These are phyloP conservation scores for Nettapus auritus DNA, from an alignment of 2,113 vertebrate species.

Conservation along the genomic window DNA sequence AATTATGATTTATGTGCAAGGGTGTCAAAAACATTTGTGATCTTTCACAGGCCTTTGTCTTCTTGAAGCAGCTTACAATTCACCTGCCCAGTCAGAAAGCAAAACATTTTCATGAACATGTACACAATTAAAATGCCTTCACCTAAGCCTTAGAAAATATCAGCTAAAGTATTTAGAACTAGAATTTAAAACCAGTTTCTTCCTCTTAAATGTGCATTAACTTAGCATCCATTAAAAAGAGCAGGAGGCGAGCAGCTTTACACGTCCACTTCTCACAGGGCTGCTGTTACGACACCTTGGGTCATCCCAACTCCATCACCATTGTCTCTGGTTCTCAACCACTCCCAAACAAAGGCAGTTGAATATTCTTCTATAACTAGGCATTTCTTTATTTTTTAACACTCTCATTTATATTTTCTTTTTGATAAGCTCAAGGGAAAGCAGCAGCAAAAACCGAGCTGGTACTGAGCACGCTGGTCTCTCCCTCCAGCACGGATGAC, in stretches of 20 bases:
- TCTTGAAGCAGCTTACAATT: not conserved
- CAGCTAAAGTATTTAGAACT: not conserved
- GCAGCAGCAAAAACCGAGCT: not conserved
- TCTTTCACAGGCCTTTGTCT: not conserved
- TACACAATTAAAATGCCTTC: not conserved
- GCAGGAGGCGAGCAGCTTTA: not conserved
- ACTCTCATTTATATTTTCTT: not conserved
- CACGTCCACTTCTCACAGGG: not conserved
- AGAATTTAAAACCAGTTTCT: not conserved
- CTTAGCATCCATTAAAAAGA: not conserved
- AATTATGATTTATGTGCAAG: not conserved
- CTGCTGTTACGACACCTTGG: not conserved
- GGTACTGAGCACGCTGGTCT: not conserved
- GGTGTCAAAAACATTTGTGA: not conserved
- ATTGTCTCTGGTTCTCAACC: not conserved
- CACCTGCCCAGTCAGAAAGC: not conserved
- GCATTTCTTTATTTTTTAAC: not conserved
- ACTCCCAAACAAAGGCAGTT: not conserved
- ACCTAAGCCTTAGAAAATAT: not conserved
- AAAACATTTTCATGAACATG: not conserved
- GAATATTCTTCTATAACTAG: not conserved
- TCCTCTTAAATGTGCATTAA: not conserved
- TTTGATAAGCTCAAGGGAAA: not conserved
- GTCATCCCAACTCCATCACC: not conserved
- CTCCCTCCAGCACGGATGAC: not conserved